These are phyloP conservation scores for Camponotus fellah DNA, from an alignment of 2,888 invertebrate species.

Conservation along the genomic window DNA sequence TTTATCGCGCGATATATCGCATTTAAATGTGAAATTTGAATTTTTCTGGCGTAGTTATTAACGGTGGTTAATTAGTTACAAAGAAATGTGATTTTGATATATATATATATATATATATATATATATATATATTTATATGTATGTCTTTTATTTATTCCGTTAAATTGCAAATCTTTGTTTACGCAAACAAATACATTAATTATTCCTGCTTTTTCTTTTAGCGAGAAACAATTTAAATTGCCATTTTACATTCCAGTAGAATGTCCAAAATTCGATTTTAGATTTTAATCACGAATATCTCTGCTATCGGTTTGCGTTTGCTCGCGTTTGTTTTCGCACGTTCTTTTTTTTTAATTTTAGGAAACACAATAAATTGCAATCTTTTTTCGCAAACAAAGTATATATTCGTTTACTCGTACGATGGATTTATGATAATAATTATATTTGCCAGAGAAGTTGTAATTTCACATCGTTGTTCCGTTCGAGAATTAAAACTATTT, in stretches of 20 bases:
- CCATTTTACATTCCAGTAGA: background rate
- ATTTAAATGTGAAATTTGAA: slow-evolving; percentile 30
- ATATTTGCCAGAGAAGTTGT: background rate
- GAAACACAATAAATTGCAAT: slow-evolving; percentile 10
- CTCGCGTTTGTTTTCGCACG: background rate
- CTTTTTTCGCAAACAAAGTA: slow-evolving; percentile 11
- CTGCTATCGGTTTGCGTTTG: background rate
- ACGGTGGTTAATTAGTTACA: slow-evolving; percentile 6
- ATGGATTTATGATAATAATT: slow-evolving; percentile 1
- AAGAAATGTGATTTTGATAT: background rate
- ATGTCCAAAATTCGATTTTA: background rate
- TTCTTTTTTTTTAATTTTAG: background rate
- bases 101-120: too few relatives aligned
- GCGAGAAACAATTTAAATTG: background rate
- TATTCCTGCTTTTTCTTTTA: background rate
- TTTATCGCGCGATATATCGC: slow-evolving; percentile 13
- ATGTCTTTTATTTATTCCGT: background rate
- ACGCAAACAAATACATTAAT: background rate
- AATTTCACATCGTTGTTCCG: background rate
- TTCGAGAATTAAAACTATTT: slow-evolving; percentile 24
- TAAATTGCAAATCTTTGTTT: background rate
- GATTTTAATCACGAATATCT: slow-evolving; percentile 18
- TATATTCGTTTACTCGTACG: background rate
- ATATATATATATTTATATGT: too few relatives aligned
- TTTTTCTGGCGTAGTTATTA: slow-evolving; percentile 26